phyloP scores from a whole-genome alignment of 2,888 invertebrate species.

The Cheilosia pagana region DNA sequence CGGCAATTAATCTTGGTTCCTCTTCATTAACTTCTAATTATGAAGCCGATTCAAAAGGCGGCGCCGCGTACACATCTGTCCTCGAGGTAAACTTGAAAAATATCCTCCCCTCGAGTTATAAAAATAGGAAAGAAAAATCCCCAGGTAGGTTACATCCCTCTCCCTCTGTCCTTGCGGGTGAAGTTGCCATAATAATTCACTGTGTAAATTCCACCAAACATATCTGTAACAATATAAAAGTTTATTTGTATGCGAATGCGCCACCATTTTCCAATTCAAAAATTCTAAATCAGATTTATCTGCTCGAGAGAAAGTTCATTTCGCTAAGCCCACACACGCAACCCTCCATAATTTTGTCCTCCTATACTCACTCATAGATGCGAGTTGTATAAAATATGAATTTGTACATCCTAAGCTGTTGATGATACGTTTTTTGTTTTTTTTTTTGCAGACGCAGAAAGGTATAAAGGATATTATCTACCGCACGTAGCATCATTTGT shows the following conservation, averaged over 20 bases:
- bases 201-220: constrained; percentile 43
- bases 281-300: constrained; percentile 67
- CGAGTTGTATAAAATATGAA: constrained; percentile 64
- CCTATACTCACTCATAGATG: constrained; percentile 15
- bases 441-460: not conserved
- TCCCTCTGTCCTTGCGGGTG: not conserved
- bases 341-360: constrained; percentile 44
- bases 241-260: constrained; percentile 51
- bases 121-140: constrained; percentile 1
- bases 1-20: constrained; percentile 69
- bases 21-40: constrained; percentile 72
- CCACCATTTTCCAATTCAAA: constrained; percentile 43
- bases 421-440: constrained; percentile 41
- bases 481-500: constrained; percentile 66
- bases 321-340: constrained; percentile 37
- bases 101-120: not conserved
- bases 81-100: constrained; percentile 12
- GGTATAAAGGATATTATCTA: constrained; percentile 58
- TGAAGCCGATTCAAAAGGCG: constrained; percentile 53
- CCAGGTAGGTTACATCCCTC: not conserved
- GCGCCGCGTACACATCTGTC: constrained; percentile 44
- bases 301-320: constrained; percentile 54
- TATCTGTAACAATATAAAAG: constrained; percentile 53
- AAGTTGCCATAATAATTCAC: constrained; percentile 28
- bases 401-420: constrained; percentile 65